Base-by-base conservation (phyloP, 2,113 vertebrate genomes). In the Pachypanchax playfairii region DNA sequence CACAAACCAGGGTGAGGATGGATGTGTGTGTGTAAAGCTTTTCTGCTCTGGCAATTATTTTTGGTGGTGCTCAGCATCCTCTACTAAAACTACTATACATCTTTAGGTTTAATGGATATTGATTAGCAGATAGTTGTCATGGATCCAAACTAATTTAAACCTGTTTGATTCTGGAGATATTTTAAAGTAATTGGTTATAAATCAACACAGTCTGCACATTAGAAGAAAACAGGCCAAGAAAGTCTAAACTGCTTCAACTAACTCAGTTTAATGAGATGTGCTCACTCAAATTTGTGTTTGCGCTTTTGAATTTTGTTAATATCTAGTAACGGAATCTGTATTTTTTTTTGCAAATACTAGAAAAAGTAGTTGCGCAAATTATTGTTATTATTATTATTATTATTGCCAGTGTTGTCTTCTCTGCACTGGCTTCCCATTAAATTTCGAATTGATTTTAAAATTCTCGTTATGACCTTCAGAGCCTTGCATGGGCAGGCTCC, bases 11-110 rank as follows among this genome's bases (percentile, higher is more conserved):
- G 20, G 5, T 55, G 15, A 41, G 10, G 35, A 49, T 24, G n/a
- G 7, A 13, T 36, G 51, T 39, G 15, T 52, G 43, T 31, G 33
- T 55, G 49, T 22, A 17, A 18, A 49, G 8, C 20, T 42, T 46
- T 63, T 35, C 48, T 43, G 18, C 18, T 50, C 38, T 55, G n/a
- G 42, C 22, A 58, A 59, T 56, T 38, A 28, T 51, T 70, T 72
- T 68, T 64, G 70, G 77, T 65, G 31, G 42, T 36, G 65, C 64
- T 76, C 71, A 77, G 77, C 70, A 72, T 70, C 3, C 41, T 66
- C 47, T 51, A 82, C 75, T 78, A 67, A 85, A 73, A 65, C 56
- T 44, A 42, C 41, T 44, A 77, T 63, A 53, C 29, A 59, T 77
- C 67, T 79, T 67, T 57, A 70, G 41, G 22, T 66, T 67, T 55